Evolutionary conservation across 2,888 invertebrate genomes (phyloP), one percentile per base, ranked within the genome.

Genomic region (Nemotelus nigrinus): DNA sequence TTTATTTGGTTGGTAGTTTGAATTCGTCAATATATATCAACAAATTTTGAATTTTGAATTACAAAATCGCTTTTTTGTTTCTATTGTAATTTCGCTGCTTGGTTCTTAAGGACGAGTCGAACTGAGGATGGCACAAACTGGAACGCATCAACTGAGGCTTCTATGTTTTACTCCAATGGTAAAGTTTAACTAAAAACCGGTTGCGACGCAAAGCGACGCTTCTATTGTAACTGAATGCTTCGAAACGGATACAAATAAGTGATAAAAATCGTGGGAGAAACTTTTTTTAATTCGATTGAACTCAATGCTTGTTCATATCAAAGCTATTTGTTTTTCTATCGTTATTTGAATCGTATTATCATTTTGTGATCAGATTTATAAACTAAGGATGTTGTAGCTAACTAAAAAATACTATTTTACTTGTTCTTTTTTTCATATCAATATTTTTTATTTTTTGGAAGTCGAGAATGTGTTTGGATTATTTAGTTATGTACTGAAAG

Each of bases 291-390:
- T 10, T 60, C 2, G 55, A 70, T 65, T 63, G 43, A 53, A 25
- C 25, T 25, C 25, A 25, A 25, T 25, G 25, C 25, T 64, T 65
- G 7, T 8, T 65, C 65, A 53, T 50, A 63, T 53, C 10, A 74
- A 74, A 76, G 76, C 65, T 41, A 45, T 76, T 76, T 76, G 44
- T 55, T 65, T 25, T 76, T 65, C 47, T 45, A 10, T 60, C 4
- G 53, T 65, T 64, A 44, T 48, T 71, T 71, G 44, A 43, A 4
- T 47, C 41, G 48, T 71, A 3, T 65, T n/a, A 65, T 76, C 10
- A 47, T 81, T 81, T 83, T 86, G 86, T 86, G 86, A 86, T 86
- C 86, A 86, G 86, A 86, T 85, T 84, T 85, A 83, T 78, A 81
- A 86, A 86, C 82, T 81, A 79, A 86, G 85, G 86, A 86, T 85